Evolutionary conservation across 2,888 invertebrate species (phyloP).

Genomic region (Antitype chi): DNA sequence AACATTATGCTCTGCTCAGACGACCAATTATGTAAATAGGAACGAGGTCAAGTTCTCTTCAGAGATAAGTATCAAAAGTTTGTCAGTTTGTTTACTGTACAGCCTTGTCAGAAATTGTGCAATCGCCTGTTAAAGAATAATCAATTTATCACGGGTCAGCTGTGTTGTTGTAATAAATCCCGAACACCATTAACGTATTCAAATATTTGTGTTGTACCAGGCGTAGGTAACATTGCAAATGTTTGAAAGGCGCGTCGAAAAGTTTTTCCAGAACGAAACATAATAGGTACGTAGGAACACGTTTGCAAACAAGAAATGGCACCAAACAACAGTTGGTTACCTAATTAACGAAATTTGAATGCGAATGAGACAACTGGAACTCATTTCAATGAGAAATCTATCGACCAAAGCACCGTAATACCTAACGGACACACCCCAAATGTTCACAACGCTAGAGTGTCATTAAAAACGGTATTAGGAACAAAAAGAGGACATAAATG

Average conservation of each 20-base stretch:
- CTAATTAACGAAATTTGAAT: slow-evolving; percentile 60
- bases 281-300: background rate
- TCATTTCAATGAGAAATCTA: slow-evolving; percentile 62
- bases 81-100: background rate
- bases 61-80: slow-evolving; percentile 4
- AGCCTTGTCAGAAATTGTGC: slow-evolving; percentile 37
- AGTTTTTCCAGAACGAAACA: background rate
- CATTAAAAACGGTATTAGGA: slow-evolving; percentile 32
- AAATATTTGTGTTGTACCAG: slow-evolving; percentile 22
- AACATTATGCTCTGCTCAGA: slow-evolving; percentile 17
- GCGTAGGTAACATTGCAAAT: background rate
- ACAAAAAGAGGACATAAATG: slow-evolving; percentile 18
- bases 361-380: slow-evolving; percentile 51
- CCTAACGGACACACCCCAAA: slow-evolving; percentile 52
- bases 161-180: slow-evolving; percentile 15
- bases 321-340: slow-evolving; percentile 53
- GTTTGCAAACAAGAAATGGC: slow-evolving; percentile 21
- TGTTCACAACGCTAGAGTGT: slow-evolving; percentile 1
- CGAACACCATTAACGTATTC: slow-evolving; percentile 15
- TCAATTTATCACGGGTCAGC: slow-evolving; percentile 11
- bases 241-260: background rate
- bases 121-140: slow-evolving; percentile 6
- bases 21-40: slow-evolving; percentile 23
- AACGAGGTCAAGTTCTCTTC: slow-evolving; percentile 45
- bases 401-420: slow-evolving; percentile 59